Base-by-base conservation (phyloP, 2,113 vertebrate genomes). In the Lophius piscatorius region DNA sequence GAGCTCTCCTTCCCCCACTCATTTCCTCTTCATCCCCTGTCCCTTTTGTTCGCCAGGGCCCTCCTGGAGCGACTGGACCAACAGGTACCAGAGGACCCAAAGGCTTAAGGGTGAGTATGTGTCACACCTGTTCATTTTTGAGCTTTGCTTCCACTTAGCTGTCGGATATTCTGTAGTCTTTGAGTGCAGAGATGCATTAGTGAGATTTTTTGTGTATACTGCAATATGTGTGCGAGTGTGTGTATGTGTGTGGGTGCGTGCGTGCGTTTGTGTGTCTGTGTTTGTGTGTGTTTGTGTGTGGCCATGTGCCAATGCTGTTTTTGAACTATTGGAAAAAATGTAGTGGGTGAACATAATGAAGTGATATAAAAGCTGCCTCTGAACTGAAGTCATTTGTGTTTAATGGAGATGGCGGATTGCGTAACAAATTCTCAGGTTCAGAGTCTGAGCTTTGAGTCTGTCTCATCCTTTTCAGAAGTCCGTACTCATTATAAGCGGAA, bases 1-100 rank as follows among this genome's bases (percentile, higher is more conserved):
- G 78, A 77, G 71, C 49, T 38, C 48, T 55, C 33, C 45, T 49
- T 68, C 24, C 17, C 34, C 12, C 65, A 52, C 59, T 47, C 24
- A 60, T 31, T 12, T 14, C 8, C 33, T 24, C 65, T 64, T 40
- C 21, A 45, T 49, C 39, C 34, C 16, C 14, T 9, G 57, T 63
- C 54, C 57, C 70, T 61, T 51, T 89, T 74, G 50, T 83, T 56
- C 70, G 21, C 17, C 79, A 99, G 97, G 97, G 96, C 65, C 75
- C 91, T 4, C 56, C 88, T 65, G 97, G 97, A 86, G 86, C 90
- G 61, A 76, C 82, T 36, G 97, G 97, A 35, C 85, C 90, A 0
- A 82, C 86, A 17, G 96, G 97, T 54, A 76, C 88, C 52, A 92
- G 94, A 86, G 97, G 97, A 76, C 16, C 89, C 14, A 98, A 98